Conservation (phyloP, 2,797 vertebrate species). For the Tinamus major region DNA sequence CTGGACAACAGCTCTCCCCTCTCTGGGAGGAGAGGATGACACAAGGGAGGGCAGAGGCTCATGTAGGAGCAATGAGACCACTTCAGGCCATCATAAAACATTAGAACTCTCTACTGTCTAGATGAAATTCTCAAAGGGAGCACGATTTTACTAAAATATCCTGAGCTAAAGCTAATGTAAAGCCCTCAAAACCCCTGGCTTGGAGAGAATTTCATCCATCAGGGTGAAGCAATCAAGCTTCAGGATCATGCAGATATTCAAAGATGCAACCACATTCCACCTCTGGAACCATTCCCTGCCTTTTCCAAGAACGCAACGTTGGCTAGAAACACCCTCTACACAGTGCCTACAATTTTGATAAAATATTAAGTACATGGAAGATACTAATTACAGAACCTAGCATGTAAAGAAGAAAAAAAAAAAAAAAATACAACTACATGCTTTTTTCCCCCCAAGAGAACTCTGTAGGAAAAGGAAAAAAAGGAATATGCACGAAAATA, state of each 20-base stretch:
- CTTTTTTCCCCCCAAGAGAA: constrained; percentile 33
- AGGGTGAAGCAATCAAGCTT: neutral
- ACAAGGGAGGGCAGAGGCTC: neutral
- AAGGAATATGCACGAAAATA: constrained; percentile 36
- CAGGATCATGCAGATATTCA: neutral
- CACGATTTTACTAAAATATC: neutral
- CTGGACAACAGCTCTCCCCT: fast-evolving
- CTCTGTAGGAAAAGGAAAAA: constrained; percentile 27
- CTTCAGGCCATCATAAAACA: fast-evolving
- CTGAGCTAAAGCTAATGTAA: neutral
- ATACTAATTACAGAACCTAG: constrained; percentile 49
- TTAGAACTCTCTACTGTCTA: neutral
- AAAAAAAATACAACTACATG: neutral
- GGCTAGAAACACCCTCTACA: neutral
- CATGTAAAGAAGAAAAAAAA: neutral
- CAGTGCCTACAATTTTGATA: neutral
- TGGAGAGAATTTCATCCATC: neutral
- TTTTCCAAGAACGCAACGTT: neutral
- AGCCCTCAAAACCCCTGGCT: neutral
- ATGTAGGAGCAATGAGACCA: neutral
- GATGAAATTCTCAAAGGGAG: neutral
- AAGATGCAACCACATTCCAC: neutral
- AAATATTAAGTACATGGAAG: constrained; percentile 13
- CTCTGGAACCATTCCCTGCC: neutral
- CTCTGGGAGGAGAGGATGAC: neutral